Percentiles rank a stretch among this genome's conserved stretches.
phyloP scores from a whole-genome alignment of 2,113 vertebrate genomes.

The Sorex fumeus region DNA sequence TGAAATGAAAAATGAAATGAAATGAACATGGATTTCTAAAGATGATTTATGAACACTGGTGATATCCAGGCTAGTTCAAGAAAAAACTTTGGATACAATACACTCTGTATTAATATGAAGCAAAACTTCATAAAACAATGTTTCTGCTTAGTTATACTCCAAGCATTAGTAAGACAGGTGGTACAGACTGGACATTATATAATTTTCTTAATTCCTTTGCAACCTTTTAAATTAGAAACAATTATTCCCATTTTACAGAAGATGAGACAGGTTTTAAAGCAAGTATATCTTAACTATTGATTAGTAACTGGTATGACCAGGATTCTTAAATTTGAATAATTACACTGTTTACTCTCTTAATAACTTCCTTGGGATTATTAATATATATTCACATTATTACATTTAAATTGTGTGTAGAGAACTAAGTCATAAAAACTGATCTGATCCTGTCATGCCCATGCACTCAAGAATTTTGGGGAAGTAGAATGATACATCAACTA shows the following conservation, averaged over 20 bases:
- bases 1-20: too few species aligned
- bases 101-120: neutral
- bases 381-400: neutral
- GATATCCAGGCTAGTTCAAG: neutral
- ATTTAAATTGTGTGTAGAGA: slow-evolving; percentile 26
- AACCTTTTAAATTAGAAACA: neutral
- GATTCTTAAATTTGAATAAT: neutral
- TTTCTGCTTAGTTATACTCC: neutral
- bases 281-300: neutral
- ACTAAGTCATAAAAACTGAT: neutral
- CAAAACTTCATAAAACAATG: neutral
- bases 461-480: neutral
- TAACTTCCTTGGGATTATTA: neutral
- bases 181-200: neutral
- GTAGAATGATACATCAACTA: neutral
- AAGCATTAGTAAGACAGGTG: neutral
- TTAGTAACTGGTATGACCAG: neutral
- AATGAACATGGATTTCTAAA: neutral
- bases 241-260: neutral
- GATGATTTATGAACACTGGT: neutral
- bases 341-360: neutral
- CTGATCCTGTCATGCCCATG: neutral
- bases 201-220: neutral
- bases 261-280: slow-evolving; percentile 8
- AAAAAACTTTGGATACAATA: neutral